Evolutionary conservation across 53 echinoderm and acorn worm genomes (phyloP).

Genomic region (Astropecten irregularis): DNA sequence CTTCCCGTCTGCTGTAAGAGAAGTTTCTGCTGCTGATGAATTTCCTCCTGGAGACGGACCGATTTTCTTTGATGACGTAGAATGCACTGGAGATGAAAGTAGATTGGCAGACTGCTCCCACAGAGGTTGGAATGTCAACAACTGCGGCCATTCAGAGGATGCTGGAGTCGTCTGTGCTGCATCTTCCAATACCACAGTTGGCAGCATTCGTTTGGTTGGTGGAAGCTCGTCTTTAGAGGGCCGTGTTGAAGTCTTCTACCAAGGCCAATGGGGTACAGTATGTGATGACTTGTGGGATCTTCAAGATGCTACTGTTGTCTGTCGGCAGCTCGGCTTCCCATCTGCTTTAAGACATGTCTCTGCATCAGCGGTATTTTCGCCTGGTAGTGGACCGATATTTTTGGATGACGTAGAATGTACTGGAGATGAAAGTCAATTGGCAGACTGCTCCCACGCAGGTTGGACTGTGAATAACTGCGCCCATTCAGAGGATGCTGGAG

Average conservation of each 20-base stretch:
- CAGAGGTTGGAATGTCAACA: neutral
- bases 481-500: constrained; percentile 32
- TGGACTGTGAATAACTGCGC: constrained; percentile 36
- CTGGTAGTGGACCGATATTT: neutral
- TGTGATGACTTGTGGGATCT: constrained; percentile 1
- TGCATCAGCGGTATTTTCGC: neutral
- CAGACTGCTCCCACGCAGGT: constrained; percentile 13
- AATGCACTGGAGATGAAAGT: neutral
- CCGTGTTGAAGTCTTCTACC: constrained; percentile 28
- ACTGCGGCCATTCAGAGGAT: constrained; percentile 8
- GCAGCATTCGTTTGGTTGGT: constrained; percentile 1
- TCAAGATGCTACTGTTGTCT: constrained; percentile 39
- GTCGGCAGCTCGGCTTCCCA: constrained; percentile 32
- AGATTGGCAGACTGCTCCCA: neutral
- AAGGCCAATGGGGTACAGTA: neutral
- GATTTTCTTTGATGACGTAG: neutral
- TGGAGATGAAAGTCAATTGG: neutral
- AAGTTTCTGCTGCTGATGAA: neutral
- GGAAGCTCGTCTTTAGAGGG: neutral
- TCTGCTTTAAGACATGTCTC: neutral
- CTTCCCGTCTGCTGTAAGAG: neutral
- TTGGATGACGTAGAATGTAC: constrained; percentile 30
- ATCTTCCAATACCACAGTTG: neutral
- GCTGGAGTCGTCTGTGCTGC: constrained; percentile 3
- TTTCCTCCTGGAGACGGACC: neutral